phyloP scores from a whole-genome alignment of 2,888 invertebrate species.

The Apamea epomidion region DNA sequence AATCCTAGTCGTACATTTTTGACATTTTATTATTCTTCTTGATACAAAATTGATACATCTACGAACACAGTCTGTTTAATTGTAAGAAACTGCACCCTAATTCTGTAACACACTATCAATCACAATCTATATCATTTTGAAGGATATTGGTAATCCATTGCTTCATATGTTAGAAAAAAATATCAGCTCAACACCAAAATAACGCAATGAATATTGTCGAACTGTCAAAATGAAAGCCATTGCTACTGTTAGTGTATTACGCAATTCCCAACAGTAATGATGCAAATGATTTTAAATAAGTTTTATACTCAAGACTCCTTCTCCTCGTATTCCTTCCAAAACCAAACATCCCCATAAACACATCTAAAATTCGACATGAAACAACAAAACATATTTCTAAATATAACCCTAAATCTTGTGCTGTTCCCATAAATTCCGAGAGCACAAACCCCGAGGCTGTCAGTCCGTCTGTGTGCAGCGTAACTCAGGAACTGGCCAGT shows the following conservation, averaged over 20 bases:
- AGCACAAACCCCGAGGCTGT: slow-evolving; percentile 63
- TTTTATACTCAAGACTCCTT: background rate
- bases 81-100: background rate
- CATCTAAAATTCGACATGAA: slow-evolving; percentile 4
- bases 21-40: background rate
- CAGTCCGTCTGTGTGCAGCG: slow-evolving; percentile 71
- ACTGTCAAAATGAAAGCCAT: background rate
- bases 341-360: background rate
- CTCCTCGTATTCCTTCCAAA: background rate
- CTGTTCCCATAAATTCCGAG: slow-evolving; percentile 58
- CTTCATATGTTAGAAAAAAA: background rate
- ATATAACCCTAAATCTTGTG: slow-evolving; percentile 41
- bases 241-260: background rate
- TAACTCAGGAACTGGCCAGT: slow-evolving; percentile 72
- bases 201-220: background rate
- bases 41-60: background rate
- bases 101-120: background rate
- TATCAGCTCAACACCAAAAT: background rate
- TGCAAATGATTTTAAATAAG: background rate
- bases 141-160: background rate
- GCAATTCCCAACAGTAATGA: background rate
- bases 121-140: background rate
- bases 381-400: slow-evolving; percentile 47
- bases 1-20: background rate
- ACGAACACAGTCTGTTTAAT: background rate